Evolutionary conservation across 2,113 vertebrate species (phyloP), one percentile per base, ranked within the genome.

Genomic region (Cnemophilus loriae): DNA sequence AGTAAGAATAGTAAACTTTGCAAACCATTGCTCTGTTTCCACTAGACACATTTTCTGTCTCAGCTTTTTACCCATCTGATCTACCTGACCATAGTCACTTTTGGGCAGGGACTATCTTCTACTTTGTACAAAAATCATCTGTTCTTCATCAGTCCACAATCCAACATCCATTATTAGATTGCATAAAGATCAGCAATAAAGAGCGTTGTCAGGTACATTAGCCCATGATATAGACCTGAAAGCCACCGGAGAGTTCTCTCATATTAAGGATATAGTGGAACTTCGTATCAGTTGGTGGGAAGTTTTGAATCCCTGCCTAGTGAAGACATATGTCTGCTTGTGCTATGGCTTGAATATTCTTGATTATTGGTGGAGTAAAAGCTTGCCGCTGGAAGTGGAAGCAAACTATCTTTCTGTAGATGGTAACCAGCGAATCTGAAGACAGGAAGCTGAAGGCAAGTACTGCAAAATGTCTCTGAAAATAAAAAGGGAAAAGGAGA

Each of bases 221-320:
- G 27, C 44, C 21, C 23, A 52, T 37, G 21, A 32, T 39, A 84
- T 6, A 83, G 30, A 98, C 98, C 98, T 99, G 98, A 90, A 99
- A 99, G 70, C 98, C 3, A 2, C 71, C 98, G 24, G 98, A 97
- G 28, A 99, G 78, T 35, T 99, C 98, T 90, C 98, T 95, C 37
- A 98, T 93, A 73, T 98, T 98, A 96, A 99, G 99, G 55, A 97
- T 96, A 68, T 97, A 98, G 93, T 98, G 98, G 89, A 99, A 99
- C 91, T 98, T 99, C 77, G 95, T 50, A 63, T 98, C 98, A 10
- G 98, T 97, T 73, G 98, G 98, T 61, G 98, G 77, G 73, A 99
- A 98, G 68, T 89, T 97, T 59, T 96, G 97, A 83, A 96, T 77
- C 95, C 98, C 97, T 41, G 46, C 98, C 75, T 98, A 96, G 84